phyloP scores from a whole-genome alignment of 2,113 vertebrate species.

The Dicaeum eximium region DNA sequence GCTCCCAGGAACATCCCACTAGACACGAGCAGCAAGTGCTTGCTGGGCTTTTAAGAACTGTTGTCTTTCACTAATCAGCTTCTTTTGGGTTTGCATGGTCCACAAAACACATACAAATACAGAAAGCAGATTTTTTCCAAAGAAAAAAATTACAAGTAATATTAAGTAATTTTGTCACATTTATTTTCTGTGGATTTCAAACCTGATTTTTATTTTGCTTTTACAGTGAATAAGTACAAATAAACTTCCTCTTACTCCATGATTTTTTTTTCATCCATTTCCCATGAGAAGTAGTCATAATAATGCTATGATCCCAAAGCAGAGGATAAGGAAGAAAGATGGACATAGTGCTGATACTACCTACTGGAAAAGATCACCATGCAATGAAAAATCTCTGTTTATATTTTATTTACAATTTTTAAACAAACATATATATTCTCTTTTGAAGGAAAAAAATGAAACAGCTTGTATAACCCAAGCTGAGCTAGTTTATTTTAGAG shows the following conservation, averaged over 20 bases:
- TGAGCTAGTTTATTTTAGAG: slow-evolving; percentile 34
- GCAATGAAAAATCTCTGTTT: not conserved
- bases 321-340: not conserved
- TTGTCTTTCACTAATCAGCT: not conserved
- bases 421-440: slow-evolving; percentile 1
- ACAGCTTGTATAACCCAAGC: not conserved
- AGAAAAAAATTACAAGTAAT: not conserved
- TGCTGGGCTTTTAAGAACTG: not conserved
- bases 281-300: not conserved
- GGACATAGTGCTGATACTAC: not conserved
- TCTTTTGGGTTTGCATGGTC: not conserved
- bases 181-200: not conserved
- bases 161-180: not conserved
- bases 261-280: not conserved
- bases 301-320: not conserved
- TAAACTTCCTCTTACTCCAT: not conserved
- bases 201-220: not conserved
- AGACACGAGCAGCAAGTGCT: not conserved
- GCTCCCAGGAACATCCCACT: not conserved
- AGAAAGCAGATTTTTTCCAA: not conserved
- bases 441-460: slow-evolving; percentile 34
- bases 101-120: not conserved
- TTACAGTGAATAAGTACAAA: not conserved
- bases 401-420: slow-evolving; percentile 29
- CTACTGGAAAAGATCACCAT: not conserved